phyloP scores from a whole-genome alignment of 2,797 vertebrate species.

The Margarornis squamiger region DNA sequence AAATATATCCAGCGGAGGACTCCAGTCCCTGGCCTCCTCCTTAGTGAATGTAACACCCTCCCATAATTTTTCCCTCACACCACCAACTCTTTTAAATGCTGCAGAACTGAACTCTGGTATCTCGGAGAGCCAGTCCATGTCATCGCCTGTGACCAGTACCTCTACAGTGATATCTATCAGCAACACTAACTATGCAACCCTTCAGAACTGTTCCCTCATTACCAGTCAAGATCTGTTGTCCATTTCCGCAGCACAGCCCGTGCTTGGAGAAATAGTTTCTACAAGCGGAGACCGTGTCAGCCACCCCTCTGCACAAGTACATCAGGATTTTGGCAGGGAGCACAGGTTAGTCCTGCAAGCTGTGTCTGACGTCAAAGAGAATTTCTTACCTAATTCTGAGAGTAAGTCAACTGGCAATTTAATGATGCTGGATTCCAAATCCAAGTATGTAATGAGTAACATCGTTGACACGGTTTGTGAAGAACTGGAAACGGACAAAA shows the following conservation, averaged over 20 bases:
- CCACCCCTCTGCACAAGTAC: constrained; percentile 74
- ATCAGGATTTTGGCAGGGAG: constrained; percentile 86
- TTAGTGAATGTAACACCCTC: constrained; percentile 77
- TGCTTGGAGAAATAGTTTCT: constrained; percentile 73
- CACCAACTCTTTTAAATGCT: constrained; percentile 77
- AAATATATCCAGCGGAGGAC: constrained; percentile 69
- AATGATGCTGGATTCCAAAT: constrained; percentile 83
- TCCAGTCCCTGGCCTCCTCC: constrained; percentile 75
- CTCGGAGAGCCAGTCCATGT: constrained; percentile 75
- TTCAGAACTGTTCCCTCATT: constrained; percentile 89
- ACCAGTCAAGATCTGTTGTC: constrained; percentile 85
- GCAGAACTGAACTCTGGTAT: constrained; percentile 81
- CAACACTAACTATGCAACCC: constrained; percentile 82
- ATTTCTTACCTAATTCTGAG: constrained; percentile 86
- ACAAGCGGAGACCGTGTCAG: constrained; percentile 66
- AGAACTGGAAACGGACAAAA: constrained; percentile 90
- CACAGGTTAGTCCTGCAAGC: constrained; percentile 83
- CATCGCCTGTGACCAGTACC: constrained; percentile 79
- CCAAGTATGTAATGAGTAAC: constrained; percentile 83
- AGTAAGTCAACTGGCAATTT: constrained; percentile 79
- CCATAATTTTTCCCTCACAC: constrained; percentile 80
- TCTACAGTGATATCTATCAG: constrained; percentile 86
- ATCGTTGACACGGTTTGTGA: constrained; percentile 90
- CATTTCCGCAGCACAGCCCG: constrained; percentile 79
- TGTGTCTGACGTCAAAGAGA: constrained; percentile 81